Conservation (phyloP, 2,888 invertebrate species). For the Drosophila siamana region DNA sequence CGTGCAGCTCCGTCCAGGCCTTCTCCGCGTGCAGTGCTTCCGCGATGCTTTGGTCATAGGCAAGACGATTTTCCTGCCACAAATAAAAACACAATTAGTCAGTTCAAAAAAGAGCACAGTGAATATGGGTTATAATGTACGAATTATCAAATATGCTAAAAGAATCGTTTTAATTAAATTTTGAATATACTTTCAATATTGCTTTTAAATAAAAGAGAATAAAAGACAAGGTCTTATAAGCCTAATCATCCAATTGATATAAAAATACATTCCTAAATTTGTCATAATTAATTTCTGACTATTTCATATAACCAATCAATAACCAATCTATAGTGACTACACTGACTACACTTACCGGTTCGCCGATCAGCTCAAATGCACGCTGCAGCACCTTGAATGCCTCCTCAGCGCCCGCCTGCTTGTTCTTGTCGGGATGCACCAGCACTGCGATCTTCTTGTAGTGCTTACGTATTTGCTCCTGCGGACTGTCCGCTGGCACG, state of each 20-base stretch:
- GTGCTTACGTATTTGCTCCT: constrained; percentile 97
- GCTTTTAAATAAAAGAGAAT: too few relatives aligned
- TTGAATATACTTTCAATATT: too few relatives aligned
- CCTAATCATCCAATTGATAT: too few relatives aligned
- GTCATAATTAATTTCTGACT: too few relatives aligned
- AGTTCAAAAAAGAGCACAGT: not conserved
- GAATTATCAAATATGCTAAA: not conserved
- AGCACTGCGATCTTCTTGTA: constrained; percentile 97
- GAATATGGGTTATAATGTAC: too few relatives aligned
- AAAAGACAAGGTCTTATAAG: too few relatives aligned
- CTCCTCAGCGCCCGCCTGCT: constrained; percentile 97
- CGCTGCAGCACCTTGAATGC: constrained; percentile 98
- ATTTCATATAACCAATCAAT: not conserved
- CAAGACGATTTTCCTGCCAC: constrained; percentile 89
- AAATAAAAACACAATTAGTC: not conserved
- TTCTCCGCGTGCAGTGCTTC: constrained; percentile 93
- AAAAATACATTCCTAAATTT: too few relatives aligned
- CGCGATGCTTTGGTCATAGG: constrained; percentile 90
- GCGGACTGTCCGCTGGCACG: constrained; percentile 93
- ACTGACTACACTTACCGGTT: constrained; percentile 88
- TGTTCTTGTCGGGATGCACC: constrained; percentile 98
- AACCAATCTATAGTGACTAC: not conserved
- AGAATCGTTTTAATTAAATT: too few relatives aligned
- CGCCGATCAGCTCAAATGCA: constrained; percentile 97
- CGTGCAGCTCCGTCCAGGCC: constrained; percentile 95